Base-by-base conservation (phyloP, 1,140 invertebrate species). In the Drosophila ironensis region DNA sequence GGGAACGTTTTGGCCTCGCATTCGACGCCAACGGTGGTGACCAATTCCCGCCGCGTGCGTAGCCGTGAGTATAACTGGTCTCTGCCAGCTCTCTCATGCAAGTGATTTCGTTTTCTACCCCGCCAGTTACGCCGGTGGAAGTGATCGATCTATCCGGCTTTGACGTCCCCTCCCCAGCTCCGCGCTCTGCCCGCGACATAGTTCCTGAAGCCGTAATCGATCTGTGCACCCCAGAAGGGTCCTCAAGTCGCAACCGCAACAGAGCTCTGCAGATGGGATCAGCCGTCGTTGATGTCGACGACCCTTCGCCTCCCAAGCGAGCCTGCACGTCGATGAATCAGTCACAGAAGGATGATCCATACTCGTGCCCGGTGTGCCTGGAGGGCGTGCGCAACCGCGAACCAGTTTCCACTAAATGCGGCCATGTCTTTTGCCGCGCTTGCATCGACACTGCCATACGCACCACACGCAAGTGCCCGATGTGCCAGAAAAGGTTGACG, bases 301-400 rank as follows among this genome's bases (percentile, higher is more conserved):
- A 7, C 7, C 9, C 27, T 2, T 60, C 66, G 6, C 27, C 40
- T 11, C 45, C 76, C 0, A 80, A 81, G 9, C 56, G 48, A 8
- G 1, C 1, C 0, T 12, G 19, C 9, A 5, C 1, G 2, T n/a
- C 5, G 1, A 2, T 11, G 0, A 9, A 53, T 0, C 8, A 56
- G 14, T 44, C 44, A 1, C 30, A 45, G 4, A 7, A 2, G 0
- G 61, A 60, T 0, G 56, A 48, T 3, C 8, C 38, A 1, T 84
- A 87, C 44, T 87, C 56, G 16, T 86, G 80, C 5, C 81, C 80
- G 0, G 61, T 86, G 11, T 86, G 80, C n/a, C 11, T 86, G 19
- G 82, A 87, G 0, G 4, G 14, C 0, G 74, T 61, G 1, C 38
- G 22, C 1, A n/a, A 4, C 0, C 67, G 61, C 2, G 48, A 76